These are phyloP conservation scores for Scleropages formosus DNA, from an alignment of 2,797 vertebrate species.

Conservation along the genomic window DNA sequence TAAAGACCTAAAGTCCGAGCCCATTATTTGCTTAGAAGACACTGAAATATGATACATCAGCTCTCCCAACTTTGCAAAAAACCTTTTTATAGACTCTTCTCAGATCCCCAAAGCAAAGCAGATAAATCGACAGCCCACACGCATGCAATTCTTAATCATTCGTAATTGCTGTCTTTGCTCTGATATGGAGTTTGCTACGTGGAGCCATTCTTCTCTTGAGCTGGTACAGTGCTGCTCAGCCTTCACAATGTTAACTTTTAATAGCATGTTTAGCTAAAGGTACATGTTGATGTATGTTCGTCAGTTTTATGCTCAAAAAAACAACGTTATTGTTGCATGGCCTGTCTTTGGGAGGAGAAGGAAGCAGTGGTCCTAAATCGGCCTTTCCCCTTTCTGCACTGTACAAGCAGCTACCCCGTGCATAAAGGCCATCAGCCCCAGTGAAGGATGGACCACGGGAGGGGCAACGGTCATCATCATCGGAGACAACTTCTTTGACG, in stretches of 20 bases:
- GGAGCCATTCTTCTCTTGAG: constrained; percentile 79
- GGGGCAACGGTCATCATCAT: constrained; percentile 91
- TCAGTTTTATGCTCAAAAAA: constrained; percentile 73
- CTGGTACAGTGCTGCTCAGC: constrained; percentile 70
- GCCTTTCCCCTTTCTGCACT: constrained; percentile 75
- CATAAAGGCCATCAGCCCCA: constrained; percentile 94
- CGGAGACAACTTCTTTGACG: constrained; percentile 91
- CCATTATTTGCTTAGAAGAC: constrained; percentile 74
- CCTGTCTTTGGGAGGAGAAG: constrained; percentile 46
- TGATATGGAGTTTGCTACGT: constrained; percentile 88
- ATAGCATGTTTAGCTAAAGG: constrained; percentile 87
- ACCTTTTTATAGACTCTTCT: constrained; percentile 81
- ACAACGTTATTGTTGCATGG: constrained; percentile 60
- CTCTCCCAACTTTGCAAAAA: constrained; percentile 71
- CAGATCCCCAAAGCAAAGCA: constrained; percentile 87
- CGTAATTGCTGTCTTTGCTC: constrained; percentile 90
- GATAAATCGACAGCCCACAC: no score
- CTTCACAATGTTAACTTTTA: constrained; percentile 84
- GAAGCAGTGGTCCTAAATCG: constrained; percentile 60
- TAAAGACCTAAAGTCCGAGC: constrained; percentile 79
- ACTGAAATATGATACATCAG: constrained; percentile 71
- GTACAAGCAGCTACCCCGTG: constrained; percentile 84
- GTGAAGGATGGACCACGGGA: constrained; percentile 92
- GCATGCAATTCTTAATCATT: constrained; percentile 95
- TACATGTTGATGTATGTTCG: constrained; percentile 79